These are phyloP conservation scores for Ephialtes manifestator DNA, from an alignment of 2,888 invertebrate genomes.

Conservation along the genomic window DNA sequence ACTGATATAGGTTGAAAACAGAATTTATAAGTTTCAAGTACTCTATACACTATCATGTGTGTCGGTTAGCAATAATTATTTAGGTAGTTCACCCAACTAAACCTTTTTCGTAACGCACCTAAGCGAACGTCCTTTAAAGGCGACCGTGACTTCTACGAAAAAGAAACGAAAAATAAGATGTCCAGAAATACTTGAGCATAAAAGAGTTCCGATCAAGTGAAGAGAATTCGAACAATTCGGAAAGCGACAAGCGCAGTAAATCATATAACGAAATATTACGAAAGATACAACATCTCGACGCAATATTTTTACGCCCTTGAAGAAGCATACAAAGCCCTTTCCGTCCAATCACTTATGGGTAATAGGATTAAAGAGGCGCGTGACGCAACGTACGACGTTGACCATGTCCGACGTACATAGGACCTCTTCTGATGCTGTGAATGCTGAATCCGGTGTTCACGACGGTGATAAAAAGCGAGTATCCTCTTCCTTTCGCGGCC, in stretches of 20 bases:
- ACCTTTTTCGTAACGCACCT: too few species aligned
- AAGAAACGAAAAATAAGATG: background rate
- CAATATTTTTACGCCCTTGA: conserved; percentile 80
- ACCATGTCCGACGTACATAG: background rate
- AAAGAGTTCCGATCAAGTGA: background rate
- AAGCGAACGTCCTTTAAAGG: too few species aligned
- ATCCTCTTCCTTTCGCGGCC: conserved; percentile 28
- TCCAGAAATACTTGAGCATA: background rate
- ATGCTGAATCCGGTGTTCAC: conserved; percentile 49
- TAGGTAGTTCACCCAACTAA: too few species aligned
- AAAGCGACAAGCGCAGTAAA: conserved; percentile 74
- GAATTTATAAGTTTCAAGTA: too few species aligned
- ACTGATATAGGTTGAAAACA: too few species aligned
- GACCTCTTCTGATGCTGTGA: conserved; percentile 35
- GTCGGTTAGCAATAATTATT: too few species aligned
- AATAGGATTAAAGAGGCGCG: conserved; percentile 80
- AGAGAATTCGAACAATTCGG: background rate
- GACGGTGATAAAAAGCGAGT: conserved; percentile 38
- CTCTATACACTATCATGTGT: too few species aligned
- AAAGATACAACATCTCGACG: conserved; percentile 69
- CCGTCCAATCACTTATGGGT: conserved; percentile 76
- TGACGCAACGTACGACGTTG: conserved; percentile 70
- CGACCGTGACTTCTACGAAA: background rate
- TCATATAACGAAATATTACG: conserved; percentile 73
- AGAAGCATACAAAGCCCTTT: conserved; percentile 66